Base-by-base conservation (phyloP, 2,113 vertebrate genomes). In the Microcebus jonahi region DNA sequence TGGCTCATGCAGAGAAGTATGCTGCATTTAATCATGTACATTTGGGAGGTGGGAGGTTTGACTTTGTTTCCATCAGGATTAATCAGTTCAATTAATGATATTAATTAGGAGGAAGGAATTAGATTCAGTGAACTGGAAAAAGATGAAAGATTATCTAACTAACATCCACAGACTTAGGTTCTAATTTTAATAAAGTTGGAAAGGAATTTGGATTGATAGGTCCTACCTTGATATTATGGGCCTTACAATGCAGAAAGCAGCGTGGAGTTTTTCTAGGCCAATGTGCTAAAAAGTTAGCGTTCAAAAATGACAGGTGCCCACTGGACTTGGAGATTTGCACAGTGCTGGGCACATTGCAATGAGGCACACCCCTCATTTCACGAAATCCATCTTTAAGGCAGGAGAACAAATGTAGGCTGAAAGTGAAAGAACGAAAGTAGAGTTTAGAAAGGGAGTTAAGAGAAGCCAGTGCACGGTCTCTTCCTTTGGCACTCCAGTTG, bases 151-250 rank as follows among this genome's bases (percentile, higher is more conserved):
- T 39, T 65, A 77, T 65, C 76, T 67, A 29, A 70, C 76, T 67
- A 29, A 70, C 53, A 67, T 67, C 34, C 59, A 61, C 34, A 82
- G 71, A 70, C 53, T 70, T 82, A 12, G 6, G 13, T 57, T 92
- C 48, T 73, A 79, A 85, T 87, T 48, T 94, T 73, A 92, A n/a
- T 75, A 80, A 87, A 87, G 21, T 8, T 76, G 59, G 36, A 82
- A 85, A 71, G 45, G n/a, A 92, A 77, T 61, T 59, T 91, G 21
- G n/a, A 31, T 83, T 71, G 61, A 42, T 50, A 39, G 15, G 31
- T 88, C 31, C 57, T 55, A 61, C 29, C 12, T 29, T 36, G 31
- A 50, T 6, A 65, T 12, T 25, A 55, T 9, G 57, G 53, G 18
- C 68, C 50, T 93, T 36, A 48, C 31, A 65, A 73, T 8, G 0